Evolutionary conservation across 2,113 vertebrate species (phyloP).

Genomic region (Craseonycteris thonglongyai): DNA sequence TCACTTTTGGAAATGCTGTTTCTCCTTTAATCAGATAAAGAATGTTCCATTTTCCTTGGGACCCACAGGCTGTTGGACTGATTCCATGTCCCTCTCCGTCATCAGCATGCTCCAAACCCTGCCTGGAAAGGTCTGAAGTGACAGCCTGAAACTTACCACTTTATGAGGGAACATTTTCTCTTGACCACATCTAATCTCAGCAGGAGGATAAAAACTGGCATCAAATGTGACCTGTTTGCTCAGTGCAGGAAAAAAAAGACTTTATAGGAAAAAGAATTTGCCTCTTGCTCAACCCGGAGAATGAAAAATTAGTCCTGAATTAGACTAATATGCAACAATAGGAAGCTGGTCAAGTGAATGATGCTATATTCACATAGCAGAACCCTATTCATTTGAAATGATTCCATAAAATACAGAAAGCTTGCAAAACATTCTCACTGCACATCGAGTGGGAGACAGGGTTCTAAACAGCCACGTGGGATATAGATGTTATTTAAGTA

Average conservation of each 20-base stretch:
- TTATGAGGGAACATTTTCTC: neutral
- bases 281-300: neutral
- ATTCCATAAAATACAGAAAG: accelerated
- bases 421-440: accelerated
- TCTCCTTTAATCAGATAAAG: neutral
- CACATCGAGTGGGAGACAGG: accelerated
- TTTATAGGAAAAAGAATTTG: neutral
- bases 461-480: accelerated
- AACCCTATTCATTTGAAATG: accelerated
- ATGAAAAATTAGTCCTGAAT: neutral
- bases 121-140: neutral
- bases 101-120: accelerated
- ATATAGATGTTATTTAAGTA: too few species aligned
- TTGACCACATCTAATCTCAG: neutral
- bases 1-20: neutral
- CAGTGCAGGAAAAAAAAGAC: neutral
- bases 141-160: neutral
- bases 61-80: neutral
- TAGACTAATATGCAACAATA: neutral
- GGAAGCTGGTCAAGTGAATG: too few species aligned
- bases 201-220: neutral
- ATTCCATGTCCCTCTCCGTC: neutral
- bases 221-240: accelerated
- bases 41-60: neutral
- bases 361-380: accelerated